A percentile compares a stretch with the other conserved stretches of the same genome.
Conservation (phyloP, 1,140 invertebrate species). For the Drosophila triauraria region DNA sequence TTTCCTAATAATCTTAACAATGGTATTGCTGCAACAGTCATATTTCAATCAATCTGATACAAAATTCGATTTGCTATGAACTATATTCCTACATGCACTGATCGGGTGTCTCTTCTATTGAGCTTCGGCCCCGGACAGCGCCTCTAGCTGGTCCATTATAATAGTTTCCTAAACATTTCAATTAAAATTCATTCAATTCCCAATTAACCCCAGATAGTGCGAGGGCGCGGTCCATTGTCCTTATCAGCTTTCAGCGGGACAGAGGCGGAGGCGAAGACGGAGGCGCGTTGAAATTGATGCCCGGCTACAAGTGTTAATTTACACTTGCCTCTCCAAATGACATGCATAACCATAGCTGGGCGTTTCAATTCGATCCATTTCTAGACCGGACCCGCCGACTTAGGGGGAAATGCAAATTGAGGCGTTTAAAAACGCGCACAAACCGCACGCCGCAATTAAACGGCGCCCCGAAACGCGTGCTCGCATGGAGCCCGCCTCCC, state of each 20-base stretch:
- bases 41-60: too few relatives aligned
- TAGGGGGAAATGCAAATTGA: constrained; percentile 45
- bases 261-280: not conserved
- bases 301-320: constrained; percentile 62
- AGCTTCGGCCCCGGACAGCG: not conserved
- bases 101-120: not conserved
- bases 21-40: too few relatives aligned
- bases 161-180: constrained; percentile 38
- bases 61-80: not conserved
- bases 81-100: constrained; percentile 3
- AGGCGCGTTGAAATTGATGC: constrained; percentile 62
- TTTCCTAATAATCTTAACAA: not conserved
- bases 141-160: not conserved
- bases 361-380: constrained; percentile 50
- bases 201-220: constrained; percentile 33
- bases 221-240: constrained; percentile 22
- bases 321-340: constrained; percentile 52
- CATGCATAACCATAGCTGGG: constrained; percentile 46
- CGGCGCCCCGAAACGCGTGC: constrained; percentile 62
- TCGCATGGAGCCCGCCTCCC: constrained; percentile 27
- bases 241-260: constrained; percentile 45
- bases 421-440: constrained; percentile 60
- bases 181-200: constrained; percentile 27
- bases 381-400: constrained; percentile 34
- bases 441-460: constrained; percentile 64